Conservation (phyloP, 2,797 vertebrate species). For the Sarcoramphus papa region DNA sequence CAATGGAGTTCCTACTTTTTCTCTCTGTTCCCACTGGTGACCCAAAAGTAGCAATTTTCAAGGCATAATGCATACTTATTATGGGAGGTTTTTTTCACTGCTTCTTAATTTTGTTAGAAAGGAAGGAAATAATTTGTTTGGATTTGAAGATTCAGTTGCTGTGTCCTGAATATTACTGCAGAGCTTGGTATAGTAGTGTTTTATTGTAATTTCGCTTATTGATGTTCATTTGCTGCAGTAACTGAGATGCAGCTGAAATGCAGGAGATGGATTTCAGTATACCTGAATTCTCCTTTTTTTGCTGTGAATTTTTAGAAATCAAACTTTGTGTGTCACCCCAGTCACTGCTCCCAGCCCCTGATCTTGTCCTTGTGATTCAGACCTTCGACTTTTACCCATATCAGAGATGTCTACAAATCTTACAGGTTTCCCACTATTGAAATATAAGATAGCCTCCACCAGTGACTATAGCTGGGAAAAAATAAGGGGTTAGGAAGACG, state of each 20-base stretch:
- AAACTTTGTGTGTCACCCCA: neutral
- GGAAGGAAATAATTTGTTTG: neutral
- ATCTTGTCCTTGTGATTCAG: neutral
- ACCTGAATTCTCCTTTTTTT: neutral
- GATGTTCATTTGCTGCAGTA: neutral
- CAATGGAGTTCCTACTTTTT: neutral
- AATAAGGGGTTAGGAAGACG: neutral
- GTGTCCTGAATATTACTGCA: neutral
- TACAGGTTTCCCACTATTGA: neutral
- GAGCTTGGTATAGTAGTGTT: neutral
- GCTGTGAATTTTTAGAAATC: neutral
- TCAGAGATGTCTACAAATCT: neutral
- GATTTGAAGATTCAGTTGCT: neutral
- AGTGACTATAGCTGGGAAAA: neutral
- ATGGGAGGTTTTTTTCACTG: accelerated
- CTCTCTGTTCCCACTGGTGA: neutral
- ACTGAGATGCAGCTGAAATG: neutral
- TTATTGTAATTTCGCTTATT: neutral
- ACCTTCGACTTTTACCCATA: neutral
- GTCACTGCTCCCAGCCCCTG: neutral
- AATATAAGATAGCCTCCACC: neutral
- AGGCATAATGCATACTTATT: neutral
- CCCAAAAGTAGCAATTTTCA: neutral
- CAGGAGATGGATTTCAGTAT: neutral
- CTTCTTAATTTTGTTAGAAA: neutral